Conservation (phyloP, 2,888 invertebrate genomes). For the Anoplius nigerrimus region DNA sequence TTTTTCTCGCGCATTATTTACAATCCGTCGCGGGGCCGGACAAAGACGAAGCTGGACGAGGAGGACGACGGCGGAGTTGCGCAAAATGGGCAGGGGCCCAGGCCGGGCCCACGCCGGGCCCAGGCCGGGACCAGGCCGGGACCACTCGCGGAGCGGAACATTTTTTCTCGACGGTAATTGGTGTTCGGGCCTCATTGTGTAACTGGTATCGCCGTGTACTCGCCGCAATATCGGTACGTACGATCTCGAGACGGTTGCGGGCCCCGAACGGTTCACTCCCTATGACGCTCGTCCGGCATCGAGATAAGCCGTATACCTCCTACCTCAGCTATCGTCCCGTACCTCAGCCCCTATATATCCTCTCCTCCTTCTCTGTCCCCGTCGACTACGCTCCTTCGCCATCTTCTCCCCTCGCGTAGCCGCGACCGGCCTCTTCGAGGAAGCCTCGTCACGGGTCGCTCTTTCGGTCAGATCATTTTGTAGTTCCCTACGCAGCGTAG, state of each 20-base stretch:
- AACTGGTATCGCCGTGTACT: slow-evolving; percentile 64
- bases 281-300: slow-evolving; percentile 60
- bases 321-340: slow-evolving; percentile 21
- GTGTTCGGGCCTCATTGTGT: slow-evolving; percentile 67
- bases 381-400: too few species aligned
- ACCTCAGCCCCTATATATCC: slow-evolving; percentile 8
- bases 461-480: background rate
- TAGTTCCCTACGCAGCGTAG: too few species aligned
- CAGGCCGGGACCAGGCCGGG: too few species aligned
- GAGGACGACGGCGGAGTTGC: slow-evolving; percentile 30
- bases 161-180: slow-evolving; percentile 64
- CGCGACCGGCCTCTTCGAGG: slow-evolving; percentile 12
- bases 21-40: slow-evolving; percentile 19
- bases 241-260: slow-evolving; percentile 64
- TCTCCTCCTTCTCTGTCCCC: slow-evolving; percentile 12
- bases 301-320: slow-evolving; percentile 53
- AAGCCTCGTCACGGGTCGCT: slow-evolving; percentile 7
- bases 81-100: slow-evolving; percentile 33
- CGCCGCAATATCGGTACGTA: slow-evolving; percentile 58
- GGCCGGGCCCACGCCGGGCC: too few species aligned
- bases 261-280: slow-evolving; percentile 54
- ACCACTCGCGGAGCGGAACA: slow-evolving; percentile 50
- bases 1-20: slow-evolving; percentile 30
- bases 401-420: slow-evolving; percentile 18
- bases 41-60: slow-evolving; percentile 13